Conservation (phyloP, 1,140 invertebrate species). For the Sinella curviseta region DNA sequence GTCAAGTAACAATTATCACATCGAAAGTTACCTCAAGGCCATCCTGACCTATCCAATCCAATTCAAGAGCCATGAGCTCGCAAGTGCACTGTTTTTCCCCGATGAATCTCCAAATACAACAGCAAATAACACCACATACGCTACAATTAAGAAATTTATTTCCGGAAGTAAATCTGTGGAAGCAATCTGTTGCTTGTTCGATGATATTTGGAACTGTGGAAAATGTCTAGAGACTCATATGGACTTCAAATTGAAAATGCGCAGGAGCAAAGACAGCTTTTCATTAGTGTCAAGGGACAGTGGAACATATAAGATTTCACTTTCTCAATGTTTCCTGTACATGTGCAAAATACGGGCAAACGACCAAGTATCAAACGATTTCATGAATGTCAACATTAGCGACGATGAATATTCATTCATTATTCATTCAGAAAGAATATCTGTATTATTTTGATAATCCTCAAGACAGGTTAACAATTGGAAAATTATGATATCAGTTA, state of each 20-base stretch:
- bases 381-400: not conserved
- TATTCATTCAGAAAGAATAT: too few species aligned
- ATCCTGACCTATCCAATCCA: not conserved
- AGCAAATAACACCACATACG: not conserved
- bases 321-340: not conserved
- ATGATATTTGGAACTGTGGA: not conserved
- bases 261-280: not conserved
- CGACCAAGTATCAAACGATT: not conserved
- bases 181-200: not conserved
- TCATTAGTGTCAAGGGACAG: not conserved
- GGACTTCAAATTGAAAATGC: not conserved
- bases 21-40: not conserved
- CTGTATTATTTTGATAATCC: too few species aligned
- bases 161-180: not conserved
- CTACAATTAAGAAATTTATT: not conserved
- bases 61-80: not conserved
- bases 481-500: too few species aligned
- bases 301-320: not conserved
- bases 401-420: not conserved
- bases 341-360: not conserved
- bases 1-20: not conserved
- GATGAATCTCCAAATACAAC: not conserved
- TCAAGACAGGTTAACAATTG: too few species aligned
- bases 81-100: not conserved
- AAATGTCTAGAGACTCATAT: not conserved